phyloP scores from a whole-genome alignment of 2,888 invertebrate species.

The Polydrusus pterygomalis region DNA sequence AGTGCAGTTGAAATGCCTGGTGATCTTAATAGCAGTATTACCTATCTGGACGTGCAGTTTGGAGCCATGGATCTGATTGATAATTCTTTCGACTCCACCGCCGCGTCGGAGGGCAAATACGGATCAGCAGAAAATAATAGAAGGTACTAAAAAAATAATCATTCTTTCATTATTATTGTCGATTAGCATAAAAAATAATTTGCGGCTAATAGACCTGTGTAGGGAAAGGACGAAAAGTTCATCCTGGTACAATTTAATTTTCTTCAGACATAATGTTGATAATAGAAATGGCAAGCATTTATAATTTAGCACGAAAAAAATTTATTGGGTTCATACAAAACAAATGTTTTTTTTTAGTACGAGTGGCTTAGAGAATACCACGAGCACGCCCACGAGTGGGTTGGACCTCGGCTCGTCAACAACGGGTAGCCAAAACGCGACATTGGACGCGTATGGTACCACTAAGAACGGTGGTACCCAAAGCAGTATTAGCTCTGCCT shows the following conservation, averaged over 20 bases:
- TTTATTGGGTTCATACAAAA: no score
- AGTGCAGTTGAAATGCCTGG: slow-evolving; percentile 98
- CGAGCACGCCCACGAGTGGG: slow-evolving; percentile 56
- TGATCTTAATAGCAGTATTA: slow-evolving; percentile 83
- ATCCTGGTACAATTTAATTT: no score
- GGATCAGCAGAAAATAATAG: slow-evolving; percentile 67
- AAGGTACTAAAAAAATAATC: slow-evolving; percentile 26
- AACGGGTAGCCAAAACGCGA: slow-evolving; percentile 69
- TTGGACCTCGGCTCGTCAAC: slow-evolving; percentile 69
- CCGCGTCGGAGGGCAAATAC: slow-evolving; percentile 71
- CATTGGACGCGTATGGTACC: slow-evolving; percentile 71
- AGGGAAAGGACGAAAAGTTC: no score
- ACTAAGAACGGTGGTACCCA: slow-evolving; percentile 68
- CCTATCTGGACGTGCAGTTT: slow-evolving; percentile 94
- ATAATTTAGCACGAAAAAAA: no score
- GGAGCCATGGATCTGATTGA: slow-evolving; percentile 87
- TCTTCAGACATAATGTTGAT: no score
- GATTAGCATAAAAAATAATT: no score
- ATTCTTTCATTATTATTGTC: no score
- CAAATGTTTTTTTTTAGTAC: slow-evolving; percentile 58
- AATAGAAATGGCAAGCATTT: no score
- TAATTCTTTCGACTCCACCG: slow-evolving; percentile 72
- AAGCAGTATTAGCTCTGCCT: slow-evolving; percentile 71
- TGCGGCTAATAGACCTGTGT: no score
- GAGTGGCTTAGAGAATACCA: slow-evolving; percentile 63